Base-by-base conservation (phyloP, 2,113 vertebrate genomes). In the Upupa epops region DNA sequence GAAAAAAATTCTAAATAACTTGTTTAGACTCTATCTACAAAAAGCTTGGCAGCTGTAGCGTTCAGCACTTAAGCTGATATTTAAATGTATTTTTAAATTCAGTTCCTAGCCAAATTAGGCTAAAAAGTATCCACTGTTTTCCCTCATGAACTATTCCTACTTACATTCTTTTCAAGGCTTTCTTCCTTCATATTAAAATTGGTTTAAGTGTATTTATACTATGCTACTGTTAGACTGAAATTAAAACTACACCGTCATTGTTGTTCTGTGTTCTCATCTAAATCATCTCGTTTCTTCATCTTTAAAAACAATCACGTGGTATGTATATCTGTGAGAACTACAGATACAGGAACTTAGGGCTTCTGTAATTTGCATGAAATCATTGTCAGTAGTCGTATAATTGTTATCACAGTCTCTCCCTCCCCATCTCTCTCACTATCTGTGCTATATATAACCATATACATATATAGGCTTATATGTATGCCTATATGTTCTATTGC, bases 1-100 rank as follows among this genome's bases (percentile, higher is more conserved):
- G 70, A 87, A 91, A 72, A 15, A 55, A 63, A 49, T 78, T 88
- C 29, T 78, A 72, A 93, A 71, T 73, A 15, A 14, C 7, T 81
- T 85, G 24, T 89, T 93, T 79, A 73, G 70, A 40, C 31, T 40
- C 36, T 76, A 7, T 70, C 46, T 69, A 12, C 3, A 18, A 51
- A n/a, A 36, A 87, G 13, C 18, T 82, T 66, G 32, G 22, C 26
- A 79, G 21, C 25, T 84, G 22, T 24, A 83, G 45, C 37, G 18
- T 18, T 81, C 32, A 77, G 69, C n/a, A 89, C 73, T 66, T 90
- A 72, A 74, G 3, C 11, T 83, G 45, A 55, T 64, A 80, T 64
- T 81, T 55, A 81, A 71, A 86, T 17, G 1, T 17, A 15, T 32
- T 86, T 86, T 68, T 29, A n/a, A 86, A 82, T 49, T 58, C n/a